Percentiles rank a stretch among this genome's conserved stretches.
phyloP scores from a whole-genome alignment of 2,797 vertebrate species.

The Gymnoscopelus braueri region DNA sequence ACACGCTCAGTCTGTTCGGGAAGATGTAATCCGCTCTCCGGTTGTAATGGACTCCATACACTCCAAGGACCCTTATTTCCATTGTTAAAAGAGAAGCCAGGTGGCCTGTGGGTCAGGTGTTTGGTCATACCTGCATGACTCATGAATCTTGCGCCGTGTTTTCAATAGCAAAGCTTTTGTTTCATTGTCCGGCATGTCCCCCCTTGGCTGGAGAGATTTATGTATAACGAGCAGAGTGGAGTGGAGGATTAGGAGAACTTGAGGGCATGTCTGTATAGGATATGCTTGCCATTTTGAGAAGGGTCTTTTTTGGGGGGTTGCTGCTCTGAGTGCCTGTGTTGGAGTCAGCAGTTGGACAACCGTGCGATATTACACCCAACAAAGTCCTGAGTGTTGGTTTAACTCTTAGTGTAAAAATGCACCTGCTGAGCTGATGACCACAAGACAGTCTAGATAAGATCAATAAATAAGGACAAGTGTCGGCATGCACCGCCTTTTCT shows the following conservation, averaged over 20 bases:
- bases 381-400: not conserved
- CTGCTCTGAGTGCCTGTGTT: conserved; percentile 15
- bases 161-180: conserved; percentile 13
- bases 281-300: conserved; percentile 9
- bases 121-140: conserved; percentile 47
- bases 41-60: conserved; percentile 69
- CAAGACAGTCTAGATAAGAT: not conserved
- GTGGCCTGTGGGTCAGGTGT: conserved; percentile 67
- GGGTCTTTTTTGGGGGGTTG: conserved; percentile 7
- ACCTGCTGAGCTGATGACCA: not conserved
- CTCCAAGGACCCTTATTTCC: conserved; percentile 53
- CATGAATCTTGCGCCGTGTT: not conserved
- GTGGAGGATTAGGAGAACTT: conserved; percentile 25
- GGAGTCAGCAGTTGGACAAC: conserved; percentile 16
- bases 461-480: conserved; percentile 3
- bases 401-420: no score
- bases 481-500: not conserved
- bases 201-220: not conserved
- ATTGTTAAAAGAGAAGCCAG: conserved; percentile 52
- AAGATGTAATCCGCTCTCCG: conserved; percentile 79
- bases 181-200: not conserved
- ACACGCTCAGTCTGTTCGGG: conserved; percentile 79
- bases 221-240: conserved; percentile 4
- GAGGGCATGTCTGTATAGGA: conserved; percentile 2
- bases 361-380: not conserved